Base-by-base conservation (phyloP, 2,888 invertebrate genomes). In the Synergus umbraculus region DNA sequence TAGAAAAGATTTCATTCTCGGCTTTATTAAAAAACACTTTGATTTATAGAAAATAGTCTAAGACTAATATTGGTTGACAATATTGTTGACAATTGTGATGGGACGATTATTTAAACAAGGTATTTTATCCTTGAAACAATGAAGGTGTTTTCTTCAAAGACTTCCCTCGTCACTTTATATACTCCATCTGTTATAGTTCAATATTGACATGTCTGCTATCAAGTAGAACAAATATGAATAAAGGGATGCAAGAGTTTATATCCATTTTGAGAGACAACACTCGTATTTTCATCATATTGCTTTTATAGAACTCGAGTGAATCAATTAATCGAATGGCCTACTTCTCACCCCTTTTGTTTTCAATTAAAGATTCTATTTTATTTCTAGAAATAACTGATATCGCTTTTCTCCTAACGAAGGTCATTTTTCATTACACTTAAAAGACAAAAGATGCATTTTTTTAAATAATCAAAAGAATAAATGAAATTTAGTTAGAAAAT, bases 271-370 rank as follows among this genome's bases (percentile, higher is more conserved):
- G 60, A 60, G 22, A 22, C 10, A 22, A 22, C 22, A 60, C 60
- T 22, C 8, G 10, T 22, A 60, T 22, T 60, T 60, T 60, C 12
- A 22, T 67, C n/a, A 43, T 22, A 66, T 66, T 41, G 9, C 9
- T 10, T 43, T 9, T 41, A 66, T 10, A 18, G 66, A 66, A 66
- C n/a, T 41, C 10, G 43, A 66, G 9, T 66, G n/a, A 66, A 66
- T 43, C 66, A 37, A 66, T 66, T 37, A 65, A 43, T 43, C 37
- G 66, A 66, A 43, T 66, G 41, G 9, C 66, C 66, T 66, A 43
- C 15, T 66, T 66, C 8, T 43, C n/a, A 43, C 10, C 8, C 10
- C 43, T n/a, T n/a, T 43, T 43, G 1, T 66, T 66, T 43, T 18
- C 3, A 66, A 66, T 66, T 41, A 43, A 9, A 66, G 2, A 41